Evolutionary conservation across 2,888 invertebrate species (phyloP).

Genomic region (Entomobrya multifasciata): DNA sequence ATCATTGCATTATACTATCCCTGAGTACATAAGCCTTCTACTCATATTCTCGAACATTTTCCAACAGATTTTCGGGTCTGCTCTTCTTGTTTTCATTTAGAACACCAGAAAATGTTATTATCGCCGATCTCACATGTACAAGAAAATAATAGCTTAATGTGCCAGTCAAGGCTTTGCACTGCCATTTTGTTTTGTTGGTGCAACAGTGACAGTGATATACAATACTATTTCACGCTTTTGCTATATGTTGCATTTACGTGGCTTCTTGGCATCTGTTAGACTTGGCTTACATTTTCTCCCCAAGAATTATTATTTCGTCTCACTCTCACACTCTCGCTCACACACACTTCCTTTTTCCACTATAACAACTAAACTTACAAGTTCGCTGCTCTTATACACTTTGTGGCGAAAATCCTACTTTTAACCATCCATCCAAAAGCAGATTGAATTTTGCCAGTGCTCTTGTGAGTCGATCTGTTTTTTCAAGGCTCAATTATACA

Average conservation of each 20-base stretch:
- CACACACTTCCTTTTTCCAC: not conserved
- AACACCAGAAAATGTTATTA: slow-evolving; percentile 3
- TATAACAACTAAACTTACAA: not conserved
- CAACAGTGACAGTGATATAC: slow-evolving; percentile 14
- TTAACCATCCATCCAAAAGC: not conserved
- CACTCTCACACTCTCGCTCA: too few species aligned
- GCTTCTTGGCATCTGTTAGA: slow-evolving; percentile 71
- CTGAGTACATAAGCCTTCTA: too few species aligned
- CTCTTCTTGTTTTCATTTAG: slow-evolving; percentile 5
- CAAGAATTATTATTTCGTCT: slow-evolving; percentile 13
- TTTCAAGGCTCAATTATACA: slow-evolving; percentile 29
- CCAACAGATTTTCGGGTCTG: too few species aligned
- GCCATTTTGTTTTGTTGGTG: slow-evolving; percentile 25
- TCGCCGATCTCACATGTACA: slow-evolving; percentile 1
- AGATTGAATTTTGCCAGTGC: not conserved
- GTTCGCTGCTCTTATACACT: not conserved
- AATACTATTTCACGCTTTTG: slow-evolving; percentile 36
- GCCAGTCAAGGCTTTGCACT: slow-evolving; percentile 22
- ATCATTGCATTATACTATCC: too few species aligned
- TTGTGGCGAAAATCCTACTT: slow-evolving; percentile 20
- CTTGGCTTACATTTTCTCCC: slow-evolving; percentile 63
- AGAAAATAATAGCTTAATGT: slow-evolving; percentile 23
- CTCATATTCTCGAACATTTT: too few species aligned
- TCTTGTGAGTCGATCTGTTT: not conserved
- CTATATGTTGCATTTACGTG: slow-evolving; percentile 47